phyloP scores from a whole-genome alignment of 2,797 vertebrate species.

The Erpetoichthys calabaricus region DNA sequence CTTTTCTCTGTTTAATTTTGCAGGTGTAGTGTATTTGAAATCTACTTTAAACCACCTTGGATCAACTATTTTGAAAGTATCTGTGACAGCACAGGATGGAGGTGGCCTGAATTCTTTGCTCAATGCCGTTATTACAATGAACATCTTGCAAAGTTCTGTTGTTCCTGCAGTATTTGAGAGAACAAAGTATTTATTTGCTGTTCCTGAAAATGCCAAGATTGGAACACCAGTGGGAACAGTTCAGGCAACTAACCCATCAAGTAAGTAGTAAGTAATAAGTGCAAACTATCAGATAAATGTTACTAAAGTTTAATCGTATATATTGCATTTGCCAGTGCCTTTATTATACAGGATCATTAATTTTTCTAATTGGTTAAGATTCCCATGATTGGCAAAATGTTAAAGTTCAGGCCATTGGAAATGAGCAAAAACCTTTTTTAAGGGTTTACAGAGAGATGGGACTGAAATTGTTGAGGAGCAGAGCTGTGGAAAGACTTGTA shows the following conservation, averaged over 20 bases:
- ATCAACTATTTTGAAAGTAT: conserved; percentile 43
- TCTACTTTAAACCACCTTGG: conserved; percentile 57
- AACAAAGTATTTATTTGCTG: conserved; percentile 57
- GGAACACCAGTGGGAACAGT: conserved; percentile 60
- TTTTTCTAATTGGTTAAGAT: too few species aligned
- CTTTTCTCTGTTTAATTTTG: conserved; percentile 5
- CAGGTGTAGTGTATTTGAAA: conserved; percentile 67
- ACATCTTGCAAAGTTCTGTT: conserved; percentile 48
- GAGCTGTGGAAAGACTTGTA: too few species aligned
- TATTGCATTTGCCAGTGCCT: too few species aligned
- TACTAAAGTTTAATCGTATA: too few species aligned
- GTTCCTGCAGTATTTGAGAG: conserved; percentile 69
- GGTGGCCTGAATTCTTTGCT: conserved; percentile 47
- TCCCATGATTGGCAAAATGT: too few species aligned
- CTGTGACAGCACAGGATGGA: conserved; percentile 61
- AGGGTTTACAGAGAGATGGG: too few species aligned
- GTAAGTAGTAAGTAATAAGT: conserved; percentile 40
- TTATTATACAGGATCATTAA: too few species aligned
- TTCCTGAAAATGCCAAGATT: conserved; percentile 57
- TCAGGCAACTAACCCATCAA: conserved; percentile 47
- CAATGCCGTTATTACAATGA: conserved; percentile 62
- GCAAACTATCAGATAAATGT: too few species aligned
- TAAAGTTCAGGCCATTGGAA: too few species aligned
- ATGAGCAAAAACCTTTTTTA: too few species aligned
- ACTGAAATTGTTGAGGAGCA: too few species aligned